A percentile compares a stretch with the other conserved stretches of the same genome.
Conservation (phyloP, 53 echinoderm and acorn worm species). For the Paracentrotus lividus region DNA sequence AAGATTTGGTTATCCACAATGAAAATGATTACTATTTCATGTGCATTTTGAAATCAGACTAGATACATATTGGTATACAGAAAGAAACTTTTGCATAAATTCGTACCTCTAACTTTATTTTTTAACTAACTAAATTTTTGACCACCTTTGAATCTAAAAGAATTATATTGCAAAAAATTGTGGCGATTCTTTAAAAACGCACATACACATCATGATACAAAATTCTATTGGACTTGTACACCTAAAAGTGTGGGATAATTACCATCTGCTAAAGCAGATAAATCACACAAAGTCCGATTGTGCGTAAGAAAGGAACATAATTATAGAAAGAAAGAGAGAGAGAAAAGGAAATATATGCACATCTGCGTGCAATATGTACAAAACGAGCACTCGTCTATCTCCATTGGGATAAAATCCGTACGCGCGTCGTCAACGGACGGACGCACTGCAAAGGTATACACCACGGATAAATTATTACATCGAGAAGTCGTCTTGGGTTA, state of each 20-base stretch:
- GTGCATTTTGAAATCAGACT: no score
- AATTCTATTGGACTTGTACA: not conserved
- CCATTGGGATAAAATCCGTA: not conserved
- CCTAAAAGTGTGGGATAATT: not conserved
- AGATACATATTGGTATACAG: no score
- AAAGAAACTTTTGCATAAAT: no score
- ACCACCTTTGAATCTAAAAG: no score
- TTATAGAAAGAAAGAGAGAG: not conserved
- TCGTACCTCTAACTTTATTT: no score
- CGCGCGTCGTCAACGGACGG: conserved; percentile 7
- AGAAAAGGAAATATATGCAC: not conserved
- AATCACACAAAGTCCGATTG: conserved; percentile 5
- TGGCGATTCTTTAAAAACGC: no score
- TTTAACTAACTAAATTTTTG: no score
- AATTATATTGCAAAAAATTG: no score
- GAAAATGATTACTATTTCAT: no score
- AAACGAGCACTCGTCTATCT: not conserved
- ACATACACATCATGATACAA: no score
- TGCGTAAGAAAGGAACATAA: not conserved
- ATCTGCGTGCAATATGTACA: not conserved
- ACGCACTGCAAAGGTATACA: not conserved
- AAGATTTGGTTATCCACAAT: no score
- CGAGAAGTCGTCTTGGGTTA: conserved; percentile 3
- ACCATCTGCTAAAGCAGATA: conserved; percentile 31
- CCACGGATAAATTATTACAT: not conserved